A percentile compares a stretch with the other conserved stretches of the same genome.
Evolutionary conservation across 2,113 vertebrate species (phyloP).

Genomic region (Xiphophorus hellerii): DNA sequence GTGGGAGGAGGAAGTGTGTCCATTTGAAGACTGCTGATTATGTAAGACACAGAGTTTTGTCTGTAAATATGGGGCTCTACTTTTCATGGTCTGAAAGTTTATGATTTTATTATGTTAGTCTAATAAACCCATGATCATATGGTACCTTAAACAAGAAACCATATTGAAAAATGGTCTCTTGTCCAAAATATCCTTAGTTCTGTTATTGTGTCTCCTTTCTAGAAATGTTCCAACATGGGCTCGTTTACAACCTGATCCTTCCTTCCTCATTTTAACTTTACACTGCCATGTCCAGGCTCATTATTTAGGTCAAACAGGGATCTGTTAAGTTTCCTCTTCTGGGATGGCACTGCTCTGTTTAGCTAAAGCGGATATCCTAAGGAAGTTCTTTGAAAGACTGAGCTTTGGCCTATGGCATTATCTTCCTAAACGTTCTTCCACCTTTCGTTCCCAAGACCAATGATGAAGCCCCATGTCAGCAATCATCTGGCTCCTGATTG

Average conservation of each 20-base stretch:
- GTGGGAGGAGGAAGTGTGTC: conserved; percentile 37
- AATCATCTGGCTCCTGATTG: background rate
- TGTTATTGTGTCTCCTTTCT: conserved; percentile 21
- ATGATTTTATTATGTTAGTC: conserved; percentile 19
- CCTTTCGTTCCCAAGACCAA: conserved; percentile 44
- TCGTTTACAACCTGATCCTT: conserved; percentile 30
- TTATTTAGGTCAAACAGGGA: conserved; percentile 59
- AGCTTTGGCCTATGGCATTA: conserved; percentile 47
- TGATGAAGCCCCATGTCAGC: conserved; percentile 20
- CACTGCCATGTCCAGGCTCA: conserved; percentile 24
- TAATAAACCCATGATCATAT: background rate
- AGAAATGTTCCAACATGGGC: conserved; percentile 20
- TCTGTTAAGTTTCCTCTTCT: conserved; percentile 59
- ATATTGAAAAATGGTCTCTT: background rate
- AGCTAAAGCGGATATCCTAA: conserved; percentile 74
- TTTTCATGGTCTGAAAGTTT: conserved; percentile 58
- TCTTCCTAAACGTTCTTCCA: conserved; percentile 53
- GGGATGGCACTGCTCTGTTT: conserved; percentile 47
- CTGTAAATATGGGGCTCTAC: conserved; percentile 27
- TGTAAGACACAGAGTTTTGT: conserved; percentile 20
- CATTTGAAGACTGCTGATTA: conserved; percentile 31
- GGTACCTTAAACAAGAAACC: background rate
- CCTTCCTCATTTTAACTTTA: conserved; percentile 28
- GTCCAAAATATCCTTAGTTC: conserved; percentile 17
- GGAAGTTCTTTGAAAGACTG: conserved; percentile 70